A percentile compares a stretch with the other conserved stretches of the same genome.
Evolutionary conservation across 2,888 invertebrate species (phyloP).

Genomic region (Camponotus fellah): DNA sequence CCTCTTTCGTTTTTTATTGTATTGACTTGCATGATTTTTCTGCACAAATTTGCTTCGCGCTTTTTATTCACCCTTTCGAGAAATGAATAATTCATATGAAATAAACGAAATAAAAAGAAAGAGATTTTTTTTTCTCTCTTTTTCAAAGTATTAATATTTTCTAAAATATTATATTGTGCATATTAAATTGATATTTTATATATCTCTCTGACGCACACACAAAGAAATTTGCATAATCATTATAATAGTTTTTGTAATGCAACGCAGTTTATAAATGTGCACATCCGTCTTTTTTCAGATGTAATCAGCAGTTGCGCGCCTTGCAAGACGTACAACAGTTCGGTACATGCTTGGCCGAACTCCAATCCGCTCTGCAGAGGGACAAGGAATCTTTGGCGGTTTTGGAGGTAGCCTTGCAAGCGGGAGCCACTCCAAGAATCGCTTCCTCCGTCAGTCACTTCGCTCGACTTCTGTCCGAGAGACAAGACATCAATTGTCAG

Average conservation of each 20-base stretch:
- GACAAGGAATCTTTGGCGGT: slow-evolving; percentile 89
- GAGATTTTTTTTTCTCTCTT: not conserved
- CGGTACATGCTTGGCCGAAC: slow-evolving; percentile 91
- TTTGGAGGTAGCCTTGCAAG: slow-evolving; percentile 87
- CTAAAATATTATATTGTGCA: not conserved
- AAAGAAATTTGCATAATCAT: not conserved
- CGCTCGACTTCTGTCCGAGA: slow-evolving; percentile 88
- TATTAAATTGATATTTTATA: not conserved
- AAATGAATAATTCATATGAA: slow-evolving; percentile 45
- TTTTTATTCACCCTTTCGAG: slow-evolving; percentile 53
- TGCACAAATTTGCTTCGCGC: slow-evolving; percentile 58
- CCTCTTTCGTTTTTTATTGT: slow-evolving; percentile 74
- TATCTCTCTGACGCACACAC: not conserved
- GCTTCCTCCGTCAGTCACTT: slow-evolving; percentile 88
- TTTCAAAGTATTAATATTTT: not conserved
- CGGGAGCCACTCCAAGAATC: slow-evolving; percentile 86
- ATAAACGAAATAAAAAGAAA: slow-evolving; percentile 11
- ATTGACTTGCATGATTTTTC: slow-evolving; percentile 69
- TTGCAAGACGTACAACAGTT: slow-evolving; percentile 92
- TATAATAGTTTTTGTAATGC: not conserved
- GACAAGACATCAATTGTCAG: slow-evolving; percentile 82
- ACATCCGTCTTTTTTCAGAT: slow-evolving; percentile 86
- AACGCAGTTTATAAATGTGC: not conserved
- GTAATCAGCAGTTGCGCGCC: slow-evolving; percentile 90
- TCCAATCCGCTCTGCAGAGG: slow-evolving; percentile 91